Conservation (phyloP, 2,888 invertebrate genomes). For the Temnothorax unifasciatus region DNA sequence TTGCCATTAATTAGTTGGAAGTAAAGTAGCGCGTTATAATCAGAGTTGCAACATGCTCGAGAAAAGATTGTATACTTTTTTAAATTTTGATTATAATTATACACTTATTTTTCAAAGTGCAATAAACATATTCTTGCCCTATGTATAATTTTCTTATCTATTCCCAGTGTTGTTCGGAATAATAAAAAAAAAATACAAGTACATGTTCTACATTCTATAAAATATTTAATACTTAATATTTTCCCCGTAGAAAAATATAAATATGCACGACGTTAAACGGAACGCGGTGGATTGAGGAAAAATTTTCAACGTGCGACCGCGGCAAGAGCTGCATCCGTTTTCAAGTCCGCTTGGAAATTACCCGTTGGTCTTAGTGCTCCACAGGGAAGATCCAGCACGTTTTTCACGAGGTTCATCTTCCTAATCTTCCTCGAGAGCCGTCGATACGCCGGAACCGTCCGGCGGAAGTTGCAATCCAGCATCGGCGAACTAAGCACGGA, state of each 20-base stretch:
- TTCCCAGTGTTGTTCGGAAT: background rate
- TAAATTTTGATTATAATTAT: background rate
- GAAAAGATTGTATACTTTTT: background rate
- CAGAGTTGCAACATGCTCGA: background rate
- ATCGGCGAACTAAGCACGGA: slow-evolving; percentile 69
- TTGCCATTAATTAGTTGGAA: slow-evolving; percentile 34
- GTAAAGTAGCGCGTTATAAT: background rate
- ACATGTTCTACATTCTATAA: background rate
- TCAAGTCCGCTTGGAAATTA: slow-evolving; percentile 47
- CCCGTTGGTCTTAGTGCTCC: slow-evolving; percentile 39
- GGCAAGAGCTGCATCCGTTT: slow-evolving; percentile 45
- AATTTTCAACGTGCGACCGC: slow-evolving; percentile 14
- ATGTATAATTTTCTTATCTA: background rate
- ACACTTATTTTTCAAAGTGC: background rate
- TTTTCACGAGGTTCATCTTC: slow-evolving; percentile 80
- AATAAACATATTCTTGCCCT: background rate
- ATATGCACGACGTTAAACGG: slow-evolving; percentile 23
- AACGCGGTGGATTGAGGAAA: background rate
- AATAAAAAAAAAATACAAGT: background rate
- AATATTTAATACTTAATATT: background rate
- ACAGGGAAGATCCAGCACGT: slow-evolving; percentile 65
- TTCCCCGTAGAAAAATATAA: slow-evolving; percentile 22
- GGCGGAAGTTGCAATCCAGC: slow-evolving; percentile 69
- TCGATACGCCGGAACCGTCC: slow-evolving; percentile 76
- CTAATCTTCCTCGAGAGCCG: slow-evolving; percentile 79